A percentile compares a stretch with the other conserved stretches of the same genome.
Conservation (phyloP, 2,888 invertebrate species). For the Carcina quercana region DNA sequence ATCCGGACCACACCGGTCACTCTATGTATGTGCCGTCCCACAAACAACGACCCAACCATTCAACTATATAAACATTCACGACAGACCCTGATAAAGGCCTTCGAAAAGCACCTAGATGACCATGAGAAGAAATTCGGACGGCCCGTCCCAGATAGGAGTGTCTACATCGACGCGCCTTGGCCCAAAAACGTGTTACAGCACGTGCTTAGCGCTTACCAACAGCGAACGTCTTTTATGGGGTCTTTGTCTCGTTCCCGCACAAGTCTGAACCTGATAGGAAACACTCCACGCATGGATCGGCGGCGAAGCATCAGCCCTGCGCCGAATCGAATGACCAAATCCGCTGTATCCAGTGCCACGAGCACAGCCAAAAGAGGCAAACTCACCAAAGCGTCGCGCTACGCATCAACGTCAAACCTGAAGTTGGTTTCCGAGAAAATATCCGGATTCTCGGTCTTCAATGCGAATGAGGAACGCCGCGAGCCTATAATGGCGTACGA, state of each 20-base stretch:
- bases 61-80: slow-evolving; percentile 24
- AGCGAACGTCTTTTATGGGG: slow-evolving; percentile 64
- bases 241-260: slow-evolving; percentile 73
- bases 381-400: slow-evolving; percentile 40
- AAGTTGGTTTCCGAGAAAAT: slow-evolving; percentile 60
- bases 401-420: slow-evolving; percentile 56
- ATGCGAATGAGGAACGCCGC: slow-evolving; percentile 34
- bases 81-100: slow-evolving; percentile 49
- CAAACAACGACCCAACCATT: slow-evolving; percentile 5
- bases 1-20: too few relatives aligned
- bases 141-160: slow-evolving; percentile 41
- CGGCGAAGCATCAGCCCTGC: slow-evolving; percentile 49
- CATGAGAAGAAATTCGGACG: slow-evolving; percentile 62
- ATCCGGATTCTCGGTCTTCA: slow-evolving; percentile 59
- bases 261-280: slow-evolving; percentile 56
- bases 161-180: slow-evolving; percentile 54
- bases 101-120: slow-evolving; percentile 57
- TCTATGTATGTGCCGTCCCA: slow-evolving; percentile 36
- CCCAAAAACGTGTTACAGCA: slow-evolving; percentile 62
- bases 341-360: slow-evolving; percentile 36
- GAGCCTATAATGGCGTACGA: slow-evolving; percentile 64
- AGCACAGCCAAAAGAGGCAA: slow-evolving; percentile 44
- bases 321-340: slow-evolving; percentile 30
- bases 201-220: slow-evolving; percentile 49
- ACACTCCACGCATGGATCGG: slow-evolving; percentile 45